Evolutionary conservation across 2,113 vertebrate species (phyloP).

Genomic region (Ploceus nigricollis): DNA sequence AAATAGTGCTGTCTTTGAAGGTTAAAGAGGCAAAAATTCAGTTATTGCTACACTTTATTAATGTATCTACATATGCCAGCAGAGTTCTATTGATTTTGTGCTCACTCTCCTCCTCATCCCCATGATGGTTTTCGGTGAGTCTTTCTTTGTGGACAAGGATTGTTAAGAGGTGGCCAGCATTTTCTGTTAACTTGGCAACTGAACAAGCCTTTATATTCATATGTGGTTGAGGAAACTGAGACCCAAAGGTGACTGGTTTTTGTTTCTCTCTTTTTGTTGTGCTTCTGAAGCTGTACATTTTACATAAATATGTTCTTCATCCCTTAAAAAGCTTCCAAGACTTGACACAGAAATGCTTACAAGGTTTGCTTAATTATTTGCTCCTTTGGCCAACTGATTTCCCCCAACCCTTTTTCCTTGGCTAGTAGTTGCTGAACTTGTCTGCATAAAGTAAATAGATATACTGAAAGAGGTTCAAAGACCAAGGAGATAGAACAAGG

Average conservation of each 20-base stretch:
- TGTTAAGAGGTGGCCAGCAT: neutral
- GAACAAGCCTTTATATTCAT: neutral
- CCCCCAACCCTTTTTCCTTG: neutral
- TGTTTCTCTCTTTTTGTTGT: neutral
- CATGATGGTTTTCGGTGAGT: neutral
- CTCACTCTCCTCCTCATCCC: rapidly evolving
- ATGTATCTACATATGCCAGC: neutral
- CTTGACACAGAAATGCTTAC: neutral
- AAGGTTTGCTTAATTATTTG: neutral
- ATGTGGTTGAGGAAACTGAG: neutral
- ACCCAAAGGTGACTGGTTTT: neutral
- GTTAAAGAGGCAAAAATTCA: neutral
- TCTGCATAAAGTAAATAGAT: neutral
- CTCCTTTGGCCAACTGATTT: neutral
- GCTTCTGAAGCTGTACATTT: neutral
- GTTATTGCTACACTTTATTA: neutral
- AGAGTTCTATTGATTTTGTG: neutral
- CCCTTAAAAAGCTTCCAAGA: neutral
- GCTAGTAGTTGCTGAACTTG: neutral
- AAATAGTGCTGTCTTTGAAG: neutral
- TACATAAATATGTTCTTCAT: neutral
- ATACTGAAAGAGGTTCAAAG: neutral
- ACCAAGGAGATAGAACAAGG: neutral
- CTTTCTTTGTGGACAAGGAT: neutral
- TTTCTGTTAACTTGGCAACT: neutral